Base-by-base conservation (phyloP, 2,797 vertebrate genomes). In the Sphenodon punctatus region DNA sequence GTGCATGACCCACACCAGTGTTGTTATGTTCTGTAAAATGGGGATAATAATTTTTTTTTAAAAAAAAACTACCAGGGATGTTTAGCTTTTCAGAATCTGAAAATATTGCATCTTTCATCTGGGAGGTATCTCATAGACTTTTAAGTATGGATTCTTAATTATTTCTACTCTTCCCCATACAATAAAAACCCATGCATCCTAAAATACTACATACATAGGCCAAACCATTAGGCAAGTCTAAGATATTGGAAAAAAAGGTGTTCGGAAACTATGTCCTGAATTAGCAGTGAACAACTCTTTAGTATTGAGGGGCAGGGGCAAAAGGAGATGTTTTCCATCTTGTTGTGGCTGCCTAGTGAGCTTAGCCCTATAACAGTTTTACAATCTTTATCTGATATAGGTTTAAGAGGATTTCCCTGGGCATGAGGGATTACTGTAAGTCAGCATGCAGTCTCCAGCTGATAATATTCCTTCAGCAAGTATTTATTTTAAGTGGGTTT, bases 321-420 rank as follows among this genome's bases (percentile, higher is more conserved):
- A 20, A 20, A 67, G 59, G 76, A 73, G 53, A 84, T 49, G 84
- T 82, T 64, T 79, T 85, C 76, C 64, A 51, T 87, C 80, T 80
- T 87, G 75, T 79, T 75, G 19, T 67, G 55, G 22, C 80, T 90
- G 88, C 42, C 72, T 67, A 73, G 69, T 71, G 60, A 67, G 84
- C 85, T 94, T 91, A 92, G 82, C 76, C 85, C 53, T 87, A 81
- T 92, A 94, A 93, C 89, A 87, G 92, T 93, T 92, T 92, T 93
- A 93, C 86, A 88, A 32, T 91, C 89, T 92, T 93, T 86, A 93
- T 92, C 90, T 92, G 92, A 92, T 92, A 92, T 0, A 86, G 75
- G 75, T 91, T 92, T 93, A 93, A 94, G 93, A 93, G 91, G 92
- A 92, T 94, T 94, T 93, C 61, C 72, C 69, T 91, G 79, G 89